Conservation (phyloP, 2,888 invertebrate species). For the Empis livida region DNA sequence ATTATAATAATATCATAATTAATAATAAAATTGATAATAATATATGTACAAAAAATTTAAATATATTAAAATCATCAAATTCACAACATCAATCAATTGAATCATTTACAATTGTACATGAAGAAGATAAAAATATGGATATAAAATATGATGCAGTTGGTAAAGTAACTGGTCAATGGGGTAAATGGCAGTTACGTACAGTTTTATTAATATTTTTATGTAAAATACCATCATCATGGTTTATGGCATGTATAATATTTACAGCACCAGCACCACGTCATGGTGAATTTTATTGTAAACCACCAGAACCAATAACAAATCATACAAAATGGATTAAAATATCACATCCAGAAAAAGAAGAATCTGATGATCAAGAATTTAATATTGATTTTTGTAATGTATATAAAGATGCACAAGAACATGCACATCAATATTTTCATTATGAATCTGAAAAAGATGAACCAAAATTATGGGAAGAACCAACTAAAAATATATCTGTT, state of each 20-base stretch:
- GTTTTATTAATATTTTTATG: slow-evolving; percentile 35
- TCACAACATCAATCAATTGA: not conserved
- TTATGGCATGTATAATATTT: slow-evolving; percentile 40
- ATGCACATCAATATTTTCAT: slow-evolving; percentile 31
- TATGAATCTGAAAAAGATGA: slow-evolving; percentile 25
- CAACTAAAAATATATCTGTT: slow-evolving; percentile 25
- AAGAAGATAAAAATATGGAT: slow-evolving; percentile 22
- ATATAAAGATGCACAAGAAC: slow-evolving; percentile 32
- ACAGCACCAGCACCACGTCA: slow-evolving; percentile 36
- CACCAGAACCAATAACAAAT: slow-evolving; percentile 27
- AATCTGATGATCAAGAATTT: slow-evolving; percentile 32
- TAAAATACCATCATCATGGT: slow-evolving; percentile 39
- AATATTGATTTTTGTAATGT: slow-evolving; percentile 35
- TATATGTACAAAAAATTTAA: not conserved
- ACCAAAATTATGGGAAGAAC: slow-evolving; percentile 29
- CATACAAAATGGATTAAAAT: slow-evolving; percentile 34
- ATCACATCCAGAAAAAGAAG: slow-evolving; percentile 34
- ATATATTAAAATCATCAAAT: not conserved
- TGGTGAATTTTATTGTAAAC: slow-evolving; percentile 37
- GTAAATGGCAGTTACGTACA: slow-evolving; percentile 37
- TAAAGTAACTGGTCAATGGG: slow-evolving; percentile 35
- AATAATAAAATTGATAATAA: too few relatives aligned
- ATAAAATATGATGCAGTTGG: slow-evolving; percentile 35
- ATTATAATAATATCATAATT: too few relatives aligned
- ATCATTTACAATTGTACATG: not conserved